Evolutionary conservation across 1,140 invertebrate species (phyloP).

Genomic region (Diachasmimorpha longicaudata): DNA sequence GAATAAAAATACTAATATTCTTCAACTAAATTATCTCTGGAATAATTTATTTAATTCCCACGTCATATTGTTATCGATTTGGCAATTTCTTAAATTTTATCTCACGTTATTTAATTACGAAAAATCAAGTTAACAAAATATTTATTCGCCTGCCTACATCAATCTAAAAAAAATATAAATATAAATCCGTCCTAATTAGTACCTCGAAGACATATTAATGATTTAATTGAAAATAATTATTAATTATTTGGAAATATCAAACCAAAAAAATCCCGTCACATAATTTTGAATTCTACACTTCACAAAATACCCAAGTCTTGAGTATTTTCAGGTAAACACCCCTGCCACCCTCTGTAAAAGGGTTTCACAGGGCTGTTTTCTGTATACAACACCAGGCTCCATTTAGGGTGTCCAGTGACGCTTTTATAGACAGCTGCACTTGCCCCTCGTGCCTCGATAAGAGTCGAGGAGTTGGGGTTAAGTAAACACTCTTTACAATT

Average conservation of each 20-base stretch:
- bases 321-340: not conserved
- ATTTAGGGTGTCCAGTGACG: not conserved
- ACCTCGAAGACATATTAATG: too few species aligned
- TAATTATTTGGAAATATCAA: not conserved
- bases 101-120: too few species aligned
- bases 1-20: too few species aligned
- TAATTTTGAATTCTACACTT: not conserved
- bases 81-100: too few species aligned
- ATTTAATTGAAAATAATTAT: too few species aligned
- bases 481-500: constrained; percentile 40
- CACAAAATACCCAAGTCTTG: not conserved
- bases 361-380: not conserved
- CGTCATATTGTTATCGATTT: too few species aligned
- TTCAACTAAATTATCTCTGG: too few species aligned
- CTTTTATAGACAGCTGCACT: constrained; percentile 38
- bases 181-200: too few species aligned
- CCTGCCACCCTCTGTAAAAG: not conserved
- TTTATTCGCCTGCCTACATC: too few species aligned
- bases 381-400: not conserved
- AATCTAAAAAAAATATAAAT: too few species aligned
- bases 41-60: too few species aligned
- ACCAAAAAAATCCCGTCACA: not conserved
- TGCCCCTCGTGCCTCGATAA: constrained; percentile 3
- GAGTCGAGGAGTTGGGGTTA: constrained; percentile 26
- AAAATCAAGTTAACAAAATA: too few species aligned